phyloP scores from a whole-genome alignment of 2,113 vertebrate species.

The Pterocles gutturalis region DNA sequence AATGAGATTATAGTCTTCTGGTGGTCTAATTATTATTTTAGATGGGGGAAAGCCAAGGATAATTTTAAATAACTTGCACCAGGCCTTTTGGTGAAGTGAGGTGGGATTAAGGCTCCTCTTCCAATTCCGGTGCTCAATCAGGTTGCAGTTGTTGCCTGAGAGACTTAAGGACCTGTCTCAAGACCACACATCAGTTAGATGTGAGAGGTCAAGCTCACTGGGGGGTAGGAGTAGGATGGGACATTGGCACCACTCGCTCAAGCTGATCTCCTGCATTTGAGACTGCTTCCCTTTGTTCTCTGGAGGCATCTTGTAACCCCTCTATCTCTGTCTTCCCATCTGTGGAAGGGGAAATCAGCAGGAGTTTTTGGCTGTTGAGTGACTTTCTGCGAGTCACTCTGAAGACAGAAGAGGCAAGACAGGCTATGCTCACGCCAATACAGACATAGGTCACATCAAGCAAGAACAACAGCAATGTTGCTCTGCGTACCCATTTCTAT shows the following conservation, averaged over 20 bases:
- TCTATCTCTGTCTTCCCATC: neutral
- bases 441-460: rapidly evolving
- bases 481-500: neutral
- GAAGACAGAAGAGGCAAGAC: neutral
- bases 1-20: neutral
- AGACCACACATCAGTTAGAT: neutral
- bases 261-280: neutral
- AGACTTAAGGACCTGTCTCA: neutral
- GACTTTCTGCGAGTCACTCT: neutral
- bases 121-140: neutral
- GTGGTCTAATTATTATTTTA: constrained; percentile 23
- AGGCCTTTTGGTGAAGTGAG: neutral
- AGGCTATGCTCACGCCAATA: rapidly evolving
- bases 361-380: neutral
- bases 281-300: neutral
- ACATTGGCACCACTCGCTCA: neutral
- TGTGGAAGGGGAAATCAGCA: neutral
- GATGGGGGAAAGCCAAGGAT: neutral
- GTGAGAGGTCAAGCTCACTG: neutral
- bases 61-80: constrained; percentile 9
- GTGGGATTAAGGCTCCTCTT: neutral
- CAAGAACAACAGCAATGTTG: neutral
- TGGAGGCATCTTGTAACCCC: neutral
- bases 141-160: neutral
- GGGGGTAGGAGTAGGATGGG: neutral